These are phyloP conservation scores for Hypercompe scribonia DNA, from an alignment of 2,888 invertebrate genomes.

Conservation along the genomic window DNA sequence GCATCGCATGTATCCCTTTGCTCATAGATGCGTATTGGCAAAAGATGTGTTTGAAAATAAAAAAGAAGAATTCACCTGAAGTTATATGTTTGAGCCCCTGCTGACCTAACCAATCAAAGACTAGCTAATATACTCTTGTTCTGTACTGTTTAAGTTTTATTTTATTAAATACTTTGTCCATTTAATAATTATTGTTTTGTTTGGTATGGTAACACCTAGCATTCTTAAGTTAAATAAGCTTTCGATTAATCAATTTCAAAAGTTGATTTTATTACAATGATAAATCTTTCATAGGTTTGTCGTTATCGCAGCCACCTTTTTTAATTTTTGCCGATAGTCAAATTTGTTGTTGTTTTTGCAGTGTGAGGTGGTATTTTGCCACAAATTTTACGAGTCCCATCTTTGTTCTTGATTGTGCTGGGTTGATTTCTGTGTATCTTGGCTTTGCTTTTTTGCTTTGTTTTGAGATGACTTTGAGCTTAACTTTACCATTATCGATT, in stretches of 20 bases:
- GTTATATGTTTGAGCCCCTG: slow-evolving; percentile 17
- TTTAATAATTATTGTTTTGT: slow-evolving; percentile 8
- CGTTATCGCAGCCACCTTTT: not conserved
- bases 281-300: not conserved
- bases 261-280: not conserved
- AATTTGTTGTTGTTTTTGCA: no score
- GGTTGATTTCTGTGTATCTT: not conserved
- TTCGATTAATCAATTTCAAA: not conserved
- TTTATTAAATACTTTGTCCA: slow-evolving; percentile 39
- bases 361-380: not conserved
- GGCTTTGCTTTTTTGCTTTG: not conserved
- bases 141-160: slow-evolving; percentile 42
- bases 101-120: slow-evolving; percentile 6
- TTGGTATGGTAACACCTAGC: not conserved
- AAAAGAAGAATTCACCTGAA: slow-evolving; percentile 5
- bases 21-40: slow-evolving; percentile 63
- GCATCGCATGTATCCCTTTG: slow-evolving; percentile 67
- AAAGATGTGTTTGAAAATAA: slow-evolving; percentile 16
- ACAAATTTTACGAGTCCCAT: not conserved
- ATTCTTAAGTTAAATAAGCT: not conserved
- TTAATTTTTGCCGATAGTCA: no score
- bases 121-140: slow-evolving; percentile 22
- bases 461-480: not conserved
- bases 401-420: not conserved
- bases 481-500: not conserved